Evolutionary conservation across 2,888 invertebrate genomes (phyloP), one percentile per base, ranked within the genome.

Genomic region (Neoitamus cyanurus): DNA sequence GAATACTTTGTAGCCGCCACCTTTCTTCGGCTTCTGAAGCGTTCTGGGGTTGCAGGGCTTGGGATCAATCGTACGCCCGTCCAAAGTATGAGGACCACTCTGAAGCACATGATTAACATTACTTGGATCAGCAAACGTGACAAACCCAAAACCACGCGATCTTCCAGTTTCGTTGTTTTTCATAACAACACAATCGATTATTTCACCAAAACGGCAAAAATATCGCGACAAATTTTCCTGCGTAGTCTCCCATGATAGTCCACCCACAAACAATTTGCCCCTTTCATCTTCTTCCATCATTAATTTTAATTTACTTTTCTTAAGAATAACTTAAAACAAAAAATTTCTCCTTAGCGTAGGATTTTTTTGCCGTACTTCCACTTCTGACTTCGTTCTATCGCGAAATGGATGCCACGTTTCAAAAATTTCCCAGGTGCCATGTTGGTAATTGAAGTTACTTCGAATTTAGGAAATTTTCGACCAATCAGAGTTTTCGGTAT

Each of bases 161-260:
- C 98, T 94, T 9, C 98, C 98, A 58, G 98, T 98, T 92, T 98
- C 97, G 90, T 96, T 97, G 92, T 98, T 98, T 92, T 98, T 98
- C 98, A 99, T 99, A 87, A 99, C 98, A 87, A 98, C 98, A 91
- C 98, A 98, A 92, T 99, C 98, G 88, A 98, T 97, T 83, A 99
- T 98, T 91, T 98, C 98, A 85, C 98, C 98, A 92, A 97, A 99
- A 87, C 97, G 95, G 88, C 96, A 95, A 91, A 98, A 99, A 92
- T 98, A 98, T 87, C 91, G 90, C 84, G 91, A 91, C 28, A 91
- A 93, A 89, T 96, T 96, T 93, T 97, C 97, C 92, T 97, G 97
- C 87, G 97, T 97, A 87, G 97, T 97, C 92, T 97, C 97, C 97
- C 97, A 97, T 91, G 97, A 97, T 90, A 97, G 93, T 88, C 97